Conservation (phyloP, 2,797 vertebrate species). For the Anguilla megastoma region DNA sequence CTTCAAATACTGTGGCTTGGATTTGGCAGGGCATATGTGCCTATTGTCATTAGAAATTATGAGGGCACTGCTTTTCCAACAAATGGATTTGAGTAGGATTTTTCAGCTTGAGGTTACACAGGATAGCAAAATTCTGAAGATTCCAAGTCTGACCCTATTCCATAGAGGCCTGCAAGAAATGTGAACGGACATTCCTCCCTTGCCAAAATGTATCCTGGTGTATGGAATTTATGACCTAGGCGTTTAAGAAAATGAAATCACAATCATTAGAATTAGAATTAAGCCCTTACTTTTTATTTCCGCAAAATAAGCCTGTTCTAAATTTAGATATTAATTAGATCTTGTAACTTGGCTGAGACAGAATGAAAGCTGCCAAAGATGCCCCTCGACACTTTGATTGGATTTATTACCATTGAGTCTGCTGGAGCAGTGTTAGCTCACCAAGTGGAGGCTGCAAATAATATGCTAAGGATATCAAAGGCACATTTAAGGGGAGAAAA, state of each 20-base stretch:
- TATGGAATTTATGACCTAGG: constrained; percentile 41
- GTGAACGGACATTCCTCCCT: background rate
- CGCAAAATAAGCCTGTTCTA: constrained; percentile 57
- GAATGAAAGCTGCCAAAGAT: constrained; percentile 50
- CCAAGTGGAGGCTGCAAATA: constrained; percentile 53
- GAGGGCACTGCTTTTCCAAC: background rate
- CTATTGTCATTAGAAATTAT: background rate
- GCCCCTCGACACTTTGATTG: constrained; percentile 41
- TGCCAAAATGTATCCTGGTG: background rate
- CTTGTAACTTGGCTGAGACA: constrained; percentile 56
- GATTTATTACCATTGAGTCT: constrained; percentile 42
- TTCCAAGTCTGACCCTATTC: background rate
- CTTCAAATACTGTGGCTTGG: background rate
- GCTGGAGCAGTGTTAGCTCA: constrained; percentile 49
- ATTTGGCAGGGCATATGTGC: background rate
- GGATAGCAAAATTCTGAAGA: background rate
- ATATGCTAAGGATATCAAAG: constrained; percentile 40
- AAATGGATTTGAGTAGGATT: background rate
- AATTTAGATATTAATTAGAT: constrained; percentile 64
- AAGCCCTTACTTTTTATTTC: constrained; percentile 51
- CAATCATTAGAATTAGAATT: constrained; percentile 48
- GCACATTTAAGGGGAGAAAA: constrained; percentile 35
- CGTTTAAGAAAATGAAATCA: constrained; percentile 44
- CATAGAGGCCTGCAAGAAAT: background rate
- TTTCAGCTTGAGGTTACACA: background rate